Base-by-base conservation (phyloP, 2,797 vertebrate species). In the Smutsia gigantea region DNA sequence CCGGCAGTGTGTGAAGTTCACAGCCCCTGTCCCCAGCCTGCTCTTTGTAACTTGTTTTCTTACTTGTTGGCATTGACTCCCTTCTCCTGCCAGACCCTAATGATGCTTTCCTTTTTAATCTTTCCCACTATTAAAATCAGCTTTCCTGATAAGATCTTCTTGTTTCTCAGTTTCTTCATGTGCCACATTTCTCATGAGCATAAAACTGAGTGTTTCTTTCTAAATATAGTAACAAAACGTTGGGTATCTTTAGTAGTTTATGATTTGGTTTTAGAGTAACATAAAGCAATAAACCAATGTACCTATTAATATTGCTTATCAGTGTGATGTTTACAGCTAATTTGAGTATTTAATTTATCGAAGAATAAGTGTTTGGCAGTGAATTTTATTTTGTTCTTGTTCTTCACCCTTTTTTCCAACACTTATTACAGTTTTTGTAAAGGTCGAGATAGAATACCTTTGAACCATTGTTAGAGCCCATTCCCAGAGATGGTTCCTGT, bases 391-490 rank as follows among this genome's bases (percentile, higher is more conserved):
- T 97, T 93, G 63, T 93, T 85, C 93, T 88, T 95, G 68, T 93
- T 95, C 87, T 85, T 69, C 9, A 96, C 88, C 72, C 31, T 94
- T 96, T 95, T 96, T 92, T 21, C 42, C 39, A 95, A 79, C 75
- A 93, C 89, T 96, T 97, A 96, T 87, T 97, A 95, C 59, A 72
- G 87, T 95, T 97, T 97, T 96, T 94, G 46, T 93, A 96, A 97
- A 98, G 97, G 96, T 97, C 84, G 25, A 95, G 94, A 90, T 87
- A 57, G 89, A 94, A 95, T 94, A 68, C 57, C 93, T 98, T 98
- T 98, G 97, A 98, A 97, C 90, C 93, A 97, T 98, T 97, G 96
- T 97, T 90, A 59, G 10, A 92, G 87, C 57, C 81, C 72, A 57
- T 90, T 96, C 94, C 92, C 81, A 57, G 93, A 75, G 87, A 96